Conservation (phyloP, 2,113 vertebrate species). For the Tricholaema leucomelas region DNA sequence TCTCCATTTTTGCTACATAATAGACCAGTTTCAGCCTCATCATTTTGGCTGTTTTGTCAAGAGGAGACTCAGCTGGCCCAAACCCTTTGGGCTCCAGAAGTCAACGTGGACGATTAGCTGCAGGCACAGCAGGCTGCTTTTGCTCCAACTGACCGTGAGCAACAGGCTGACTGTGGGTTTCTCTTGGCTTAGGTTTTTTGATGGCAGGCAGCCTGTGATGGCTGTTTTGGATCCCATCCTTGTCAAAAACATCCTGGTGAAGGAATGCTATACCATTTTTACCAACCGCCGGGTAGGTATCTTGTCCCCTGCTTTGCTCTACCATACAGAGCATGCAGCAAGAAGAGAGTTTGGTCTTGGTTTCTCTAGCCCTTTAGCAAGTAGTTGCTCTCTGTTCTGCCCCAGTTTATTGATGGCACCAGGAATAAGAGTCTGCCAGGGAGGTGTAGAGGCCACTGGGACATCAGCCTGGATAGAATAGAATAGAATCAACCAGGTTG, state of each 20-base stretch:
- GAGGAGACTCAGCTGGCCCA: not conserved
- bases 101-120: not conserved
- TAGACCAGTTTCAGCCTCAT: not conserved
- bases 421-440: not conserved
- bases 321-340: not conserved
- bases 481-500: too few species aligned
- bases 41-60: not conserved
- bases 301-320: rapidly evolving
- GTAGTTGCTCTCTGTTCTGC: not conserved
- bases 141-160: not conserved
- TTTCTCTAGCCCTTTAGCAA: not conserved
- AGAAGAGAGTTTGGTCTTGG: not conserved
- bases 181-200: constrained; percentile 73
- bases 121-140: not conserved
- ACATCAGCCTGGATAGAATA: too few species aligned
- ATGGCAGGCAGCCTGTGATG: constrained; percentile 73
- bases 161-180: not conserved
- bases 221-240: constrained; percentile 74
- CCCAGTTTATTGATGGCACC: not conserved
- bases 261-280: constrained; percentile 79
- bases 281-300: constrained; percentile 78
- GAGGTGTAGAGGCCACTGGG: not conserved
- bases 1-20: not conserved
- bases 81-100: not conserved
- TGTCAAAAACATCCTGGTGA: constrained; percentile 79